Evolutionary conservation across 2,113 vertebrate species (phyloP).

Genomic region (Lota lota): DNA sequence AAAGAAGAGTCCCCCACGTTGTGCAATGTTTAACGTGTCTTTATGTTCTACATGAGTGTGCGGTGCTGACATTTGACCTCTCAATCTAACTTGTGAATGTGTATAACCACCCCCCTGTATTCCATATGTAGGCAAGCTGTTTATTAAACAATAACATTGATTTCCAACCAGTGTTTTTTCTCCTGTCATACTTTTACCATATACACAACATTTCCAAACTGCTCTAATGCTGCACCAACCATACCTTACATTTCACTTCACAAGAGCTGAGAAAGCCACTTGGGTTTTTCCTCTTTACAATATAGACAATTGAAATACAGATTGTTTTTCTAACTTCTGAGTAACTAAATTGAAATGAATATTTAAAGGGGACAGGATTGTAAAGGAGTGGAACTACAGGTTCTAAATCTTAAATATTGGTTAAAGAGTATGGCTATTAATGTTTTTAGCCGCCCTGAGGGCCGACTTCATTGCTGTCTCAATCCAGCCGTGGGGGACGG

Average conservation of each 20-base stretch:
- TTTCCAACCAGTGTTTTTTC: neutral
- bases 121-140: neutral
- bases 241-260: too few species aligned
- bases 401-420: neutral
- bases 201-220: neutral
- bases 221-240: too few species aligned
- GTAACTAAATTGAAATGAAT: neutral
- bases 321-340: neutral
- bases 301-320: neutral
- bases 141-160: neutral
- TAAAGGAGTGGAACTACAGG: too few species aligned
- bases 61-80: too few species aligned
- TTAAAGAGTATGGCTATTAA: slow-evolving; percentile 64
- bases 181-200: neutral
- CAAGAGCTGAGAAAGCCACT: neutral
- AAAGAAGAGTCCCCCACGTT: too few species aligned
- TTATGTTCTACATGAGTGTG: too few species aligned
- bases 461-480: slow-evolving; percentile 83
- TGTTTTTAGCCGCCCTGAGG: slow-evolving; percentile 69
- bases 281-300: neutral
- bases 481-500: slow-evolving; percentile 80
- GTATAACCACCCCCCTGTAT: too few species aligned
- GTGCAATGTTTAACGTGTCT: too few species aligned
- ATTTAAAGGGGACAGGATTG: too few species aligned
- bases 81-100: too few species aligned